These are phyloP conservation scores for Aplodontia rufa DNA, from an alignment of 2,113 vertebrate species.

Conservation along the genomic window DNA sequence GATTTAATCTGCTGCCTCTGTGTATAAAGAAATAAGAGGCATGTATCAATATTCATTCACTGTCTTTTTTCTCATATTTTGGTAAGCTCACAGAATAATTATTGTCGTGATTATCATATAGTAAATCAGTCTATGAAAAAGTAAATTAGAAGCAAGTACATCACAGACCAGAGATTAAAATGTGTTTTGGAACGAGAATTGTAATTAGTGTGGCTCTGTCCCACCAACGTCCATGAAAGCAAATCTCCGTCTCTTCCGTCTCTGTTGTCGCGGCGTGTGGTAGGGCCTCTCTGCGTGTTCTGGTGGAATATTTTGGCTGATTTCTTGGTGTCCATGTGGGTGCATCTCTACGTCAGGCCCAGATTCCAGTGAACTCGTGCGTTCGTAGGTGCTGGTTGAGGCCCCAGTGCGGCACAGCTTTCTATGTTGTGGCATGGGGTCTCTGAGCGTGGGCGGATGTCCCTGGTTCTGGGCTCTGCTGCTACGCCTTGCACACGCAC, in stretches of 20 bases:
- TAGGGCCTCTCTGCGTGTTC: accelerated
- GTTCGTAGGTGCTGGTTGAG: background rate
- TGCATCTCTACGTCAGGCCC: background rate
- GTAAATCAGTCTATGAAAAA: background rate
- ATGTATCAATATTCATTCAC: background rate
- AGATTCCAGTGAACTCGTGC: background rate
- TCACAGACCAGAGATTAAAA: background rate
- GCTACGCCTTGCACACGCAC: too few species aligned
- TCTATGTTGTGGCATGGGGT: background rate
- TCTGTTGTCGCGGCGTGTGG: background rate
- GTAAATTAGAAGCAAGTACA: background rate
- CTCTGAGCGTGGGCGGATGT: background rate
- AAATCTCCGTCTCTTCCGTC: background rate
- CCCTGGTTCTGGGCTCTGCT: too few species aligned
- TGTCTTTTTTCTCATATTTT: background rate
- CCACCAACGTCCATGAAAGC: background rate
- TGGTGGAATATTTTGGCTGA: background rate
- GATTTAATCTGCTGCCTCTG: background rate
- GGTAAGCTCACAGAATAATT: background rate
- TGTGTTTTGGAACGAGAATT: background rate
- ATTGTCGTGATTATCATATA: background rate
- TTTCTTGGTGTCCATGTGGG: background rate
- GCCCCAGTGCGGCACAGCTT: too few species aligned
- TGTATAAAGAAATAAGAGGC: background rate
- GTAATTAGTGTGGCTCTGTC: background rate